phyloP scores from a whole-genome alignment of 2,888 invertebrate genomes.

The Gortyna flavago region DNA sequence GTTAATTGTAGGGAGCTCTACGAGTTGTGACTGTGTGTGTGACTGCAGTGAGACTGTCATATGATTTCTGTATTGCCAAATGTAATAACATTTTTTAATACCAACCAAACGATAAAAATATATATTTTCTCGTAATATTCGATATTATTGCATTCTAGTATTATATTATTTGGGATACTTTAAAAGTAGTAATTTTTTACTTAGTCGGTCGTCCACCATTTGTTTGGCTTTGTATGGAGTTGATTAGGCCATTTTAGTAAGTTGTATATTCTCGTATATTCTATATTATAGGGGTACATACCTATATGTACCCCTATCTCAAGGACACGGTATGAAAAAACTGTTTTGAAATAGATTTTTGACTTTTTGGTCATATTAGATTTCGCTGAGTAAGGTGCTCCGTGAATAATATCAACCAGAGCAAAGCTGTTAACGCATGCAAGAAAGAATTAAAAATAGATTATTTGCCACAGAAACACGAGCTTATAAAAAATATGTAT shows the following conservation, averaged over 20 bases:
- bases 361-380: not conserved
- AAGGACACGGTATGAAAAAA: not conserved
- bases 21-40: constrained; percentile 76
- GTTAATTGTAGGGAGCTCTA: constrained; percentile 73
- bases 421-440: not conserved
- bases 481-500: no score
- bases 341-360: no score
- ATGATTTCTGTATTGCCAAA: constrained; percentile 83
- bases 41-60: constrained; percentile 84
- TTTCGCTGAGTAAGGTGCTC: not conserved
- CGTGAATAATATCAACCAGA: not conserved
- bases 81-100: constrained; percentile 44
- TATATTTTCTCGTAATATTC: no score
- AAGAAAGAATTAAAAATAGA: no score
- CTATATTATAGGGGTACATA: no score
- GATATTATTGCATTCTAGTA: not conserved
- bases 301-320: no score
- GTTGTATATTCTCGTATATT: no score
- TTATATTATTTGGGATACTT: no score
- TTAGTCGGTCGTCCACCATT: no score
- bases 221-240: not conserved
- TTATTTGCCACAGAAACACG: no score
- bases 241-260: no score
- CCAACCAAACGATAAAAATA: constrained; percentile 54
- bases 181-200: no score